Base-by-base conservation (phyloP, 2,113 vertebrate species). In the Telmatochromis sp. region DNA sequence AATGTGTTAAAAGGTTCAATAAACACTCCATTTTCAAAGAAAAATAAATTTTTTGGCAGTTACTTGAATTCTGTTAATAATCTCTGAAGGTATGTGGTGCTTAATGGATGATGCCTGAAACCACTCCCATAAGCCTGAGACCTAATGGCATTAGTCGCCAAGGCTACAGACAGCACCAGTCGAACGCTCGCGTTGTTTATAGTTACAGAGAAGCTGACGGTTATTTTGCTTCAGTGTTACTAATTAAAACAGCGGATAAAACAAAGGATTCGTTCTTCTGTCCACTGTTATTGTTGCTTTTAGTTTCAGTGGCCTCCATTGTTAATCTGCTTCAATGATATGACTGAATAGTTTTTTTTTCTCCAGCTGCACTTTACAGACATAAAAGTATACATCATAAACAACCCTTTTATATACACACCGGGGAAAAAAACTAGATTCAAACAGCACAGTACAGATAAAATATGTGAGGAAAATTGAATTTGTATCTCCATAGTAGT, bases 51-150 rank as follows among this genome's bases (percentile, higher is more conserved):
- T 65, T 37, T 7, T 65, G 60, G 7, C 33, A 37, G 19, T 65
- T 13, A 65, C 33, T 37, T 65, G 17, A 65, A 23, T 86, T 86
- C 91, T 90, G 94, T 92, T 92, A 94, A 91, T 94, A 94, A 96
- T 95, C 94, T 93, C 92, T 91, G 84, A 92, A 94, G 90, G 90
- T 91, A 94, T 94, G 89, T 82, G 86, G 79, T 3, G n/a, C 80
- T 85, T 83, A 75, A 54, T 87, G 86, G 79, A 45, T 68, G 93
- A 89, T 84, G 83, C 60, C 82, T 40, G 47, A 86, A 89, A 94
- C 93, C 88, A 63, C 93, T 89, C 93, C 87, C 86, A 83, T 80
- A 51, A 83, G 11, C 51, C 65, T 47, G 53, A 85, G 63, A 86
- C 87, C 93, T 87, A 73, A 93, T 90, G 89, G 87, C 91, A 89